A percentile compares a stretch with the other conserved stretches of the same genome.
Evolutionary conservation across 2,113 vertebrate species (phyloP).

Genomic region (Platysternon megacephalum): DNA sequence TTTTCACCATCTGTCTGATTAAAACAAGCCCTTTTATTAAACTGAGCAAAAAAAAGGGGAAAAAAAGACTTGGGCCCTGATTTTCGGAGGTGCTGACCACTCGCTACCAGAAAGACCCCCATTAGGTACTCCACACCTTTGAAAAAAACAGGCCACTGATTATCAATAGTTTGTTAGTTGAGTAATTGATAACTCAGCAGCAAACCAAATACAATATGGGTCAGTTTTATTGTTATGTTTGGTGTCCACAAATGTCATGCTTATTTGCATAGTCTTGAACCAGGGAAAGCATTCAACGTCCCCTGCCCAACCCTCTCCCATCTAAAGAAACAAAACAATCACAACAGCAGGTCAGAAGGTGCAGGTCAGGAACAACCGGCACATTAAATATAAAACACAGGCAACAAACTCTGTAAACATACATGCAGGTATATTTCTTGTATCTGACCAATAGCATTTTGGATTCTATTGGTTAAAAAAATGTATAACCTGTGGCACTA

Average conservation of each 20-base stretch:
- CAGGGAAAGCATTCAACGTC: neutral
- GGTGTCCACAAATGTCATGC: neutral
- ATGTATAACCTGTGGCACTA: neutral
- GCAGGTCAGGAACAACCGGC: neutral
- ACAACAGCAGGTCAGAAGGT: neutral
- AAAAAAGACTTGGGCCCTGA: neutral
- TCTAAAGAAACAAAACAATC: neutral
- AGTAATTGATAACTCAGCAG: neutral
- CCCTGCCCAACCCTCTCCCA: neutral
- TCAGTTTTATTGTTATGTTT: neutral
- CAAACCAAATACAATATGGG: neutral
- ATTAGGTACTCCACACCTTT: neutral
- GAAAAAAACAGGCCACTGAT: neutral
- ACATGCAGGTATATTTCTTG: neutral
- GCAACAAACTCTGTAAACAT: neutral
- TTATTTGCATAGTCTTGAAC: neutral
- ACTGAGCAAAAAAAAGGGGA: neutral
- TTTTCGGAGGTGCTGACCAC: neutral
- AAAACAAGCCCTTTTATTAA: neutral
- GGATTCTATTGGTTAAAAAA: neutral
- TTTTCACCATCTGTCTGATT: neutral
- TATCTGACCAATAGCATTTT: neutral
- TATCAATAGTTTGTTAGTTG: neutral
- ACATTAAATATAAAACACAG: neutral
- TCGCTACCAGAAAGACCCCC: neutral